Percentiles rank a stretch among this genome's conserved stretches.
These are phyloP conservation scores for Amyelois transitella DNA, from an alignment of 1,140 invertebrate species.

Conservation along the genomic window DNA sequence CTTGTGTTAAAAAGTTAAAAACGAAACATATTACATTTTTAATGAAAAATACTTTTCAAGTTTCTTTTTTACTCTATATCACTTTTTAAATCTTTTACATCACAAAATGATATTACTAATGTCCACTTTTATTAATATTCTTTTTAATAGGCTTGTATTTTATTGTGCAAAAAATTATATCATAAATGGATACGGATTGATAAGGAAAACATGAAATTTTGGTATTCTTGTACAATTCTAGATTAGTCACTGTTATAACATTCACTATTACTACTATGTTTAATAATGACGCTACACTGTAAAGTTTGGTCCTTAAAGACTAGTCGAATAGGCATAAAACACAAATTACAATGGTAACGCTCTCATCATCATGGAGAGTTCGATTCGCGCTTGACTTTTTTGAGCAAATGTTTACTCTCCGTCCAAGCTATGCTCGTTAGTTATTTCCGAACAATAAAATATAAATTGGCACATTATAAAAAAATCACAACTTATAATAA, in stretches of 20 bases:
- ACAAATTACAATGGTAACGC: slow-evolving; percentile 63
- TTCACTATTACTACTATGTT: slow-evolving; percentile 3
- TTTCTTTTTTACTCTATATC: slow-evolving; percentile 59
- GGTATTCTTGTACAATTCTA: neutral
- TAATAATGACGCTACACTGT: slow-evolving; percentile 26
- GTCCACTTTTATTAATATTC: slow-evolving; percentile 34
- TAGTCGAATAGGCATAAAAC: slow-evolving; percentile 54
- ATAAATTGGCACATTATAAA: slow-evolving; percentile 72
- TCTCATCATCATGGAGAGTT: slow-evolving; percentile 45
- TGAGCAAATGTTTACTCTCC: slow-evolving; percentile 40
- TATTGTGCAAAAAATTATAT: no score
- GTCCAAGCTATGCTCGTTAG: slow-evolving; percentile 63
- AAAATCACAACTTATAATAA: slow-evolving; percentile 66
- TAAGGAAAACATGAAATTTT: neutral
- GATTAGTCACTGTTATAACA: neutral
- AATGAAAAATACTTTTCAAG: slow-evolving; percentile 72
- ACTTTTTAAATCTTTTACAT: slow-evolving; percentile 69
- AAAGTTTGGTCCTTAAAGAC: slow-evolving; percentile 66
- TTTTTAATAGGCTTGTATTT: slow-evolving; percentile 32
- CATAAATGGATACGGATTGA: slow-evolving; percentile 3
- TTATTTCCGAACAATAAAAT: slow-evolving; percentile 57
- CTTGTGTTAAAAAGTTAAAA: slow-evolving; percentile 63
- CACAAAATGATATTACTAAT: slow-evolving; percentile 60
- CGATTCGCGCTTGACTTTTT: slow-evolving; percentile 25
- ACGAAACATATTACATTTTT: slow-evolving; percentile 63